Base-by-base conservation (phyloP, 2,888 invertebrate genomes). In the Elegia similella region DNA sequence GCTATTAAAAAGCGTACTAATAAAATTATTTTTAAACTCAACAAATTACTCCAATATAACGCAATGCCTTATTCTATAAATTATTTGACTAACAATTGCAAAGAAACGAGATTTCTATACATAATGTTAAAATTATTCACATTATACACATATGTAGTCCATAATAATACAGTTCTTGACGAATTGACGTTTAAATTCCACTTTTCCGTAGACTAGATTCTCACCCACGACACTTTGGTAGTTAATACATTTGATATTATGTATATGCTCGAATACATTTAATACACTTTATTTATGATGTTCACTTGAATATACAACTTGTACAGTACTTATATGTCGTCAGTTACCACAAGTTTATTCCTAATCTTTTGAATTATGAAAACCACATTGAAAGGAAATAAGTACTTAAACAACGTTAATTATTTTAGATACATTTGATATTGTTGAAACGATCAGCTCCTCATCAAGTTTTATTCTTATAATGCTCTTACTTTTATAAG, bases 21-120 rank as follows among this genome's bases (percentile, higher is more conserved):
- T 66, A 73, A 76, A 75, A 34, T 12, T 50, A 50, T 15, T 71
- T 62, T 70, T 67, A 73, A 80, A 74, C 72, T 67, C 66, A 68
- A 70, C 62, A 61, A 66, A 59, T 70, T 68, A 64, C 66, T 67
- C 65, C 62, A 64, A 58, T 64, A 60, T 48, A 52, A 43, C 38
- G 12, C 34, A 44, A 50, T 23, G 56, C 50, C n/a, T 55, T 52
- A 43, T 48, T 42, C 52, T 57, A 62, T 55, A 52, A 60, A 58
- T 59, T 56, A 60, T 48, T 58, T 56, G 46, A 42, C 46, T 50
- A 62, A 58, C 53, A 59, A 59, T 38, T 16, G 44, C 56, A 52
- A 57, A 32, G 52, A 43, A 60, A 57, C 62, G 64, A 68, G 58
- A 67, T 69, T 66, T 63, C 67, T 66, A 70, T 67, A 65, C 65